Conservation (phyloP, 2,797 vertebrate genomes). For the Danio kyathit region DNA sequence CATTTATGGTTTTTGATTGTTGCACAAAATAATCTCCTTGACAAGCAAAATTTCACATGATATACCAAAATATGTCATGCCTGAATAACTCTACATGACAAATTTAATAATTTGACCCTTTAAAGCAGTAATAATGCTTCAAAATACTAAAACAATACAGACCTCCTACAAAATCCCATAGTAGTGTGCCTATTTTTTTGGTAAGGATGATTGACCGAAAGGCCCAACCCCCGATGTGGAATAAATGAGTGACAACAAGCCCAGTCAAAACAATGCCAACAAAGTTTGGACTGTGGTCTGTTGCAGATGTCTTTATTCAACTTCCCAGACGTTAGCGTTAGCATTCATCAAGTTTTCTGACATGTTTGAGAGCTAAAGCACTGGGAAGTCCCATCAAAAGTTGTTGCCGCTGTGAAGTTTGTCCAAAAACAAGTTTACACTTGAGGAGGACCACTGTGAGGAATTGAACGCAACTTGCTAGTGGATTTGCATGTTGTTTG, state of each 20-base stretch:
- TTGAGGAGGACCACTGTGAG: background rate
- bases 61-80: background rate
- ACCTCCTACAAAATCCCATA: background rate
- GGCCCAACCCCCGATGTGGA: background rate
- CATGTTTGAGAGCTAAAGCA: slow-evolving; percentile 49
- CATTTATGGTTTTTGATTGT: background rate
- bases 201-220: slow-evolving; percentile 5
- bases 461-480: background rate
- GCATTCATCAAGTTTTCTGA: slow-evolving; percentile 57
- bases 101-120: background rate
- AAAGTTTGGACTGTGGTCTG: slow-evolving; percentile 5
- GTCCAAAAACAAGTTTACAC: background rate
- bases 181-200: background rate
- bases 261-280: slow-evolving; percentile 45
- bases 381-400: slow-evolving; percentile 18
- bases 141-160: background rate
- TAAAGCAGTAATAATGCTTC: background rate
- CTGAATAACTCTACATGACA: background rate
- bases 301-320: slow-evolving; percentile 57
- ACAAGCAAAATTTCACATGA: background rate
- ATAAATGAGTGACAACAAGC: slow-evolving; percentile 14
- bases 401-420: background rate
- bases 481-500: background rate
- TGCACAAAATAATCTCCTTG: background rate
- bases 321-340: slow-evolving; percentile 3